Percentiles rank a stretch among this genome's conserved stretches.
phyloP scores from a whole-genome alignment of 2,113 vertebrate species.

The Tamias sibiricus region DNA sequence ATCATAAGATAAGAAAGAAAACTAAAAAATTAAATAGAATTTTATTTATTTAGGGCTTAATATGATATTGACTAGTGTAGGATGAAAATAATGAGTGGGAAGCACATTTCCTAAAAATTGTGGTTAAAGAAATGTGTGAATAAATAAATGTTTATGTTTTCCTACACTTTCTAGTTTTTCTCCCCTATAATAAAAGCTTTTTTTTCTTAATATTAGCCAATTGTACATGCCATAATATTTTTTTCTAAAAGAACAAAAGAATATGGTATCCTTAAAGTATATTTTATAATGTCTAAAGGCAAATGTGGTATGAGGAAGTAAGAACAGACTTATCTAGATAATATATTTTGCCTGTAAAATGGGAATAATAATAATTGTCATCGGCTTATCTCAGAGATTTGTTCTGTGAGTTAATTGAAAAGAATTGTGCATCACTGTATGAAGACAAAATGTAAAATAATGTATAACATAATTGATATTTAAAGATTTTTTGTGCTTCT shows the following conservation, averaged over 20 bases:
- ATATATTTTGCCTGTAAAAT: conserved; percentile 46
- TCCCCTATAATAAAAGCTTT: neutral
- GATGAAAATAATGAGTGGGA: conserved; percentile 21
- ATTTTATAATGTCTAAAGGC: conserved; percentile 21
- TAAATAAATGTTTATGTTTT: neutral
- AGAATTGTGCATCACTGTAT: neutral
- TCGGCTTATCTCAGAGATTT: conserved; percentile 49
- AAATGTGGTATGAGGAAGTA: neutral
- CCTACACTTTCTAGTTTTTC: neutral
- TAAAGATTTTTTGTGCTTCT: conserved; percentile 36
- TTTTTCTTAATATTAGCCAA: conserved; percentile 32
- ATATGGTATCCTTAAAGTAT: neutral
- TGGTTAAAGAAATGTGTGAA: conserved; percentile 39
- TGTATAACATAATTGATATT: conserved; percentile 47
- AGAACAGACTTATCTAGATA: neutral
- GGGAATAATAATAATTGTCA: conserved; percentile 34
- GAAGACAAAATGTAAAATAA: conserved; percentile 6
- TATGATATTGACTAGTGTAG: neutral
- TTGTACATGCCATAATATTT: neutral
- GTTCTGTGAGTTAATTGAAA: conserved; percentile 37
- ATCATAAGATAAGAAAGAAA: conserved; percentile 45
- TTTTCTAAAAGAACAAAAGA: conserved; percentile 48
- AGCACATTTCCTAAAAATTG: neutral
- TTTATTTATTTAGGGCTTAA: neutral
- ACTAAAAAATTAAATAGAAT: neutral